phyloP scores from a whole-genome alignment of 2,113 vertebrate species.

The Aspidoscelis tigris region DNA sequence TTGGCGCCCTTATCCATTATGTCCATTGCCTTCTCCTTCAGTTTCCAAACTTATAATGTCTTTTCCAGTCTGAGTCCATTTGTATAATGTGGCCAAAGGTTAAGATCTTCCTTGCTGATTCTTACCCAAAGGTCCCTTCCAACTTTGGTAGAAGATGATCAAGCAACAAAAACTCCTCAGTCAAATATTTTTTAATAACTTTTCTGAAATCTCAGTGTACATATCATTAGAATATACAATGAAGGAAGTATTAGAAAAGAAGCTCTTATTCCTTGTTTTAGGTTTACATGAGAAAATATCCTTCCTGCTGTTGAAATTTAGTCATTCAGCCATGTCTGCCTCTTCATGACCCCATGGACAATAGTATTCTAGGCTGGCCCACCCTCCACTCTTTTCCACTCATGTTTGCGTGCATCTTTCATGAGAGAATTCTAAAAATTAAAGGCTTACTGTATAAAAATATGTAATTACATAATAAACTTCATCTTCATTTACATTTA shows the following conservation, averaged over 20 bases:
- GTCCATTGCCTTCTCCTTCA: too few species aligned
- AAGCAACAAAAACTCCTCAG: neutral
- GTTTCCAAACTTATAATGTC: too few species aligned
- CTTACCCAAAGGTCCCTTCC: neutral
- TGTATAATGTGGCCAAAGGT: too few species aligned
- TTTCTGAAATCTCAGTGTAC: conserved; percentile 11
- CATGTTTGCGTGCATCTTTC: too few species aligned
- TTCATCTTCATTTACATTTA: conserved; percentile 28
- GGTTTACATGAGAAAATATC: neutral
- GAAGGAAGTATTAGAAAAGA: neutral
- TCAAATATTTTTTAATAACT: neutral
- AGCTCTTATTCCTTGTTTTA: neutral
- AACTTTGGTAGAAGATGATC: neutral
- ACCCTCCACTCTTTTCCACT: too few species aligned
- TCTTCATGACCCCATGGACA: too few species aligned
- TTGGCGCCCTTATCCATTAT: too few species aligned
- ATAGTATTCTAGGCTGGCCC: too few species aligned
- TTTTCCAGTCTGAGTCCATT: too few species aligned
- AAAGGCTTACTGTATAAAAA: conserved; percentile 12
- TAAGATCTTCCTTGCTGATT: too few species aligned
- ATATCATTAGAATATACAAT: conserved; percentile 22
- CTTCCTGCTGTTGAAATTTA: neutral
- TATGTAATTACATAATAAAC: neutral
- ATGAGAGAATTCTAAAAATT: neutral
- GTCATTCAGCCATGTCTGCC: too few species aligned